Base-by-base conservation (phyloP, 2,797 vertebrate genomes). In the Onychomys arenicola region DNA sequence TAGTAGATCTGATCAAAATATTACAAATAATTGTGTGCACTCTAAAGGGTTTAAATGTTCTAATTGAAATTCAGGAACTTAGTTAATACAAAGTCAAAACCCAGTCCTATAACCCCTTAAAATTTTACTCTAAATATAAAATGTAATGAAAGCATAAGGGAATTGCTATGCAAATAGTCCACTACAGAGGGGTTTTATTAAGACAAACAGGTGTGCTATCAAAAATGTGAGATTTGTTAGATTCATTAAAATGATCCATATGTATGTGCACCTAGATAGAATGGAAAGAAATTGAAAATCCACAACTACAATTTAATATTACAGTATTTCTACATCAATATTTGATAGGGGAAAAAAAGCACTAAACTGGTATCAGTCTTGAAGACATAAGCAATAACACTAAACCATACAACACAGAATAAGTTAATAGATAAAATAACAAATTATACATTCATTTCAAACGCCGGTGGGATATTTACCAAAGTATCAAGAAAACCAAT, bases 71-170 rank as follows among this genome's bases (percentile, higher is more conserved):
- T 59, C 37, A 32, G 6, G 75, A 49, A 65, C 29, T 67, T 65
- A 46, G 83, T 46, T 5, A 84, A 67, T 94, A 87, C 89, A 65
- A 90, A 6, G 63, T 43, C n/a, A 69, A 94, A 59, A 76, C 19
- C 17, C 29, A 90, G 32, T 75, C 43, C n/a, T 46, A n/a, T 6
- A 27, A 9, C 12, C 27, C 80, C 52, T 76, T 37, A 81, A 76
- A 77, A 75, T 11, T 21, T 81, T 65, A 63, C n/a, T 91, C 91
- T 55, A 85, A 95, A 55, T n/a, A 25, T 73, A 57, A 95, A 80
- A n/a, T 5, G 23, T 71, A 75, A 17, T 77, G 59, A 78, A 86
- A 59, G 7, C 90, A 81, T 80, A 23, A 2, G 34, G 85, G 76
- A 77, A 75, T 32, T 78, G 40, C 13, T 46, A 19, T 46, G 1